Percentiles rank a stretch among this genome's conserved stretches.
Conservation (phyloP, 2,888 invertebrate species). For the Coenonympha arcania region DNA sequence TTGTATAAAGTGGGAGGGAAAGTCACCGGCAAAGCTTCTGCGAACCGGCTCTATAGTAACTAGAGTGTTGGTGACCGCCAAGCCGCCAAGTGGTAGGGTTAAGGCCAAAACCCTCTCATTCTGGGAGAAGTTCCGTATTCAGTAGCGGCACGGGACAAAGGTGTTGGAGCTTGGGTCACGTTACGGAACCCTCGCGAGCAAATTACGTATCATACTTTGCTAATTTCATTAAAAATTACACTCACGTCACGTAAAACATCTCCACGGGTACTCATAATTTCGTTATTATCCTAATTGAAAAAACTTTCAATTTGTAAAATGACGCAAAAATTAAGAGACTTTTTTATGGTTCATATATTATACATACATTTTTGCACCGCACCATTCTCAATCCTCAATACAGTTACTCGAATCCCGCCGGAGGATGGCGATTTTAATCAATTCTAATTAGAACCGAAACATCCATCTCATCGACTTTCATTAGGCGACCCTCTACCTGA, state of each 20-base stretch:
- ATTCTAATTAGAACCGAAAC: conserved; percentile 55
- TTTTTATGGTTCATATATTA: not conserved
- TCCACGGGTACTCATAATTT: not conserved
- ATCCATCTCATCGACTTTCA: conserved; percentile 58
- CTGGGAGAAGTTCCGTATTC: no score
- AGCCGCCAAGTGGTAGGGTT: no score
- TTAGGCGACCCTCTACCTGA: conserved; percentile 52
- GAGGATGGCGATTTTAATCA: conserved; percentile 46
- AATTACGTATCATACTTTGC: no score
- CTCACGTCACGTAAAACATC: not conserved
- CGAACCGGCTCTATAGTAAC: no score
- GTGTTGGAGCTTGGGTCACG: no score
- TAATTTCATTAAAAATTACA: not conserved
- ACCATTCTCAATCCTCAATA: conserved; percentile 24
- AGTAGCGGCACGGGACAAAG: no score
- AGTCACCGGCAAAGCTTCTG: no score
- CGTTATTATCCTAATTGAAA: not conserved
- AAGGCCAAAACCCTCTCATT: no score
- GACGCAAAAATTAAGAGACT: not conserved
- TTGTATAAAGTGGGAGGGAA: no score
- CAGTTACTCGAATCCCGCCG: conserved; percentile 32
- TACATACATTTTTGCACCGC: conserved; percentile 4
- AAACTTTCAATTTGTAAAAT: not conserved
- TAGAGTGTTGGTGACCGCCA: no score
- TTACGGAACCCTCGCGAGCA: no score